Percentiles rank a stretch among this genome's conserved stretches.
These are phyloP conservation scores for Chouioia cunea DNA, from an alignment of 2,888 invertebrate species.

Conservation along the genomic window DNA sequence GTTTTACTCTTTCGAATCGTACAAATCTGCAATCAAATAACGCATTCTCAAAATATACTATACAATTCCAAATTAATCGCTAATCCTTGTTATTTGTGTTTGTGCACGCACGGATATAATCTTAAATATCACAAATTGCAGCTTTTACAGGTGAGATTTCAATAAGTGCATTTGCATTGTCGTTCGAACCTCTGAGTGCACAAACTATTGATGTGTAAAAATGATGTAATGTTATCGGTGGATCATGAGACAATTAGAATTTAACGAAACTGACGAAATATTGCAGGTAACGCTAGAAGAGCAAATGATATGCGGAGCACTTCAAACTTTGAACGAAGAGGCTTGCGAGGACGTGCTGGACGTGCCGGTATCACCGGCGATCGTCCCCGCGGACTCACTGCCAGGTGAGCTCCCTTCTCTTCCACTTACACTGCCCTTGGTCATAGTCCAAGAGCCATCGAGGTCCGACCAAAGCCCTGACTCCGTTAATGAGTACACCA, in stretches of 20 bases:
- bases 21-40: slow-evolving; percentile 1
- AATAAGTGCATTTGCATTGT: slow-evolving; percentile 3
- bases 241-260: no score
- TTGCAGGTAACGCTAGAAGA: slow-evolving; percentile 91
- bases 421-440: slow-evolving; percentile 67
- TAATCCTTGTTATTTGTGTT: slow-evolving; percentile 32
- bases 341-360: slow-evolving; percentile 92
- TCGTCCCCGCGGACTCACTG: slow-evolving; percentile 61
- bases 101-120: slow-evolving; percentile 40
- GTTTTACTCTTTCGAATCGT: neutral
- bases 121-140: slow-evolving; percentile 37
- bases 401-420: slow-evolving; percentile 67
- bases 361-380: slow-evolving; percentile 66
- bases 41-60: neutral
- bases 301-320: slow-evolving; percentile 94
- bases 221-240: no score
- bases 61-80: neutral
- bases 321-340: slow-evolving; percentile 93
- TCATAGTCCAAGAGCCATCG: slow-evolving; percentile 66
- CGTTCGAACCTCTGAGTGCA: neutral
- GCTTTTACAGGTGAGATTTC: slow-evolving; percentile 49
- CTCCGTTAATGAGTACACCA: slow-evolving; percentile 57
- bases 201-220: no score
- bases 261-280: no score
- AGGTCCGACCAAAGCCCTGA: slow-evolving; percentile 65